Conservation (phyloP, 2,797 vertebrate genomes). For the Halcyon smyrnensis region DNA sequence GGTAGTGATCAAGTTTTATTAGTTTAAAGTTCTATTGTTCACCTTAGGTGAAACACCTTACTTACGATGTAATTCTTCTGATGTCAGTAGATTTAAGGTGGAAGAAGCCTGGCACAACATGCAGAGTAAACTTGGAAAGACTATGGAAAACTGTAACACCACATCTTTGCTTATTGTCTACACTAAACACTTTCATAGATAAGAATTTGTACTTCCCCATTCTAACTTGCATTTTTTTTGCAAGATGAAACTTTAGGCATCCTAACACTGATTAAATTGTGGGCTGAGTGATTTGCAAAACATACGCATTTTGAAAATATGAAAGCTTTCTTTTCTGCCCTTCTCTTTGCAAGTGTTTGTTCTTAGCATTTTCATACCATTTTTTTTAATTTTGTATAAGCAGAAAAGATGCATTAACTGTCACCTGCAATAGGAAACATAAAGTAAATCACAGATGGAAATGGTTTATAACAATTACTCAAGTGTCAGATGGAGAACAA, state of each 20-base stretch:
- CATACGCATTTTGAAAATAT: not conserved
- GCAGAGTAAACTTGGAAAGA: not conserved
- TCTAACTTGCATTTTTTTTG: not conserved
- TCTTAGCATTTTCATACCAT: not conserved
- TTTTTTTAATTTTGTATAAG: not conserved
- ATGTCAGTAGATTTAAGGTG: not conserved
- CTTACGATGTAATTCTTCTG: not conserved
- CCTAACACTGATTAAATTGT: not conserved
- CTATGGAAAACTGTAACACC: not conserved
- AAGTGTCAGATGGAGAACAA: slow-evolving; percentile 43
- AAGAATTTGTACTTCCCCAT: not conserved
- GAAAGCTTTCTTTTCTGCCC: not conserved
- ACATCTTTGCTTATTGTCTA: not conserved
- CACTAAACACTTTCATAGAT: not conserved
- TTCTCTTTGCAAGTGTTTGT: not conserved
- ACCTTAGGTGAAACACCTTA: not conserved
- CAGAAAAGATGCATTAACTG: slow-evolving; percentile 51
- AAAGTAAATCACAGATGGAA: slow-evolving; percentile 54
- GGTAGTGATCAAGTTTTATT: not conserved
- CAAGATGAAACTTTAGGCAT: not conserved
- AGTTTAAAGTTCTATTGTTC: not conserved
- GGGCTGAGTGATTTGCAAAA: not conserved
- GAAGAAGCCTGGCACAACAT: not conserved
- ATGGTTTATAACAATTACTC: slow-evolving; percentile 53
- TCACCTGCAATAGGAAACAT: slow-evolving; percentile 14